Conservation (phyloP, 2,888 invertebrate species). For the Lithophane socia region DNA sequence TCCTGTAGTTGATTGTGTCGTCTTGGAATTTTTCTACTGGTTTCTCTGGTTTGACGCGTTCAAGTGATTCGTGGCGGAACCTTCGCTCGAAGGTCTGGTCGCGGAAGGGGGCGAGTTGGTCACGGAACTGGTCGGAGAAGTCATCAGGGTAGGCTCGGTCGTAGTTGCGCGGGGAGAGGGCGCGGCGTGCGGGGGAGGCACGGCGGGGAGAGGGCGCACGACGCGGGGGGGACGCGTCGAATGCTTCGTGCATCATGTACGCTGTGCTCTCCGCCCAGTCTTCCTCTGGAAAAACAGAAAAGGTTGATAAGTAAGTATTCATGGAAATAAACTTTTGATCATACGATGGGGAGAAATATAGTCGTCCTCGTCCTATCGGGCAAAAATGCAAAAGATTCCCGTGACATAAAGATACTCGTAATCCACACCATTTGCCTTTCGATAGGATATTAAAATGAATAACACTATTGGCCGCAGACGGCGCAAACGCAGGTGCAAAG, state of each 20-base stretch:
- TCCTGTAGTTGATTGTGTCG: conserved; percentile 83
- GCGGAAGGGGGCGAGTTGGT: conserved; percentile 84
- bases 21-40: conserved; percentile 81
- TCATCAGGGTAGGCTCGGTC: conserved; percentile 76
- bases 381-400: background rate
- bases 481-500: background rate
- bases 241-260: conserved; percentile 91
- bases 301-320: conserved; percentile 2
- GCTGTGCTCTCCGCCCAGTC: conserved; percentile 93
- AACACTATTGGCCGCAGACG: background rate
- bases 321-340: background rate
- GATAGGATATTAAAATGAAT: background rate
- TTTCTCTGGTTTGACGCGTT: conserved; percentile 80
- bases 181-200: conserved; percentile 68
- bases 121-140: conserved; percentile 75
- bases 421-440: background rate
- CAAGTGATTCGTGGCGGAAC: conserved; percentile 86
- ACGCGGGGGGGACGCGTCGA: conserved; percentile 87
- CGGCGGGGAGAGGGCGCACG: conserved; percentile 79
- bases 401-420: background rate
- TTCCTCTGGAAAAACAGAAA: conserved; percentile 91
- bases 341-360: background rate
- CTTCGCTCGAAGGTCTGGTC: conserved; percentile 85
- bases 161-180: conserved; percentile 76
- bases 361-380: background rate